phyloP scores from a whole-genome alignment of 1,140 invertebrate species.

The Mesaphorura yosii region DNA sequence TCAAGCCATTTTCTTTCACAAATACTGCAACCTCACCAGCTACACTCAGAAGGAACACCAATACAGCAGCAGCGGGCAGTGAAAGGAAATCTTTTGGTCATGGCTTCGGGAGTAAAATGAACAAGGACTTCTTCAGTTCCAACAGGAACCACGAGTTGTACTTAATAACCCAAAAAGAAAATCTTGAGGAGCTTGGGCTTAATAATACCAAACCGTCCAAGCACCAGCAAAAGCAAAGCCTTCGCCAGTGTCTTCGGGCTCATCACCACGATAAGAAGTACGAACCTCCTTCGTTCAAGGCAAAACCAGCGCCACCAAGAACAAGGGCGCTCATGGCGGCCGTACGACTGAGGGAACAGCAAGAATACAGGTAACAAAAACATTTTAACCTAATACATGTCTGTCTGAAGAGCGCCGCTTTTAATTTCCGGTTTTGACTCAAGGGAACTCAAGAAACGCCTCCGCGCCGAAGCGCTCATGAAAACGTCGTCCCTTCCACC shows the following conservation, averaged over 20 bases:
- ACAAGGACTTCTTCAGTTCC: too few relatives aligned
- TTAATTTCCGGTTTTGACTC: conserved; percentile 13
- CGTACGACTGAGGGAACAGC: conserved; percentile 27
- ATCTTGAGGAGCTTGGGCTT: too few relatives aligned
- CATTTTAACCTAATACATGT: neutral
- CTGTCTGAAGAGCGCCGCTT: neutral
- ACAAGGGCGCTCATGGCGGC: conserved; percentile 24
- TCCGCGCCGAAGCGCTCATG: conserved; percentile 54
- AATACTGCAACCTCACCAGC: conserved; percentile 3
- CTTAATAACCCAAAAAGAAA: too few relatives aligned
- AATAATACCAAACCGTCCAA: too few relatives aligned
- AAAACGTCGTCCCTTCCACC: conserved; percentile 52
- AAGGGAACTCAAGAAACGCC: conserved; percentile 52
- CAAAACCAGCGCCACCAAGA: conserved; percentile 29
- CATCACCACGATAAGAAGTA: too few relatives aligned
- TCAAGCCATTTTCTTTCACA: conserved; percentile 30
- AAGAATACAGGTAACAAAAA: conserved; percentile 26
- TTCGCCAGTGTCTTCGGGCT: too few relatives aligned
- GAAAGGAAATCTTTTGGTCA: too few relatives aligned
- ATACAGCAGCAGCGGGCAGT: neutral
- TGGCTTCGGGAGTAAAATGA: too few relatives aligned
- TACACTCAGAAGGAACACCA: neutral
- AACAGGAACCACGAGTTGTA: too few relatives aligned
- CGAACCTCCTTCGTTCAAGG: conserved; percentile 20
- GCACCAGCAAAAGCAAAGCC: too few relatives aligned